phyloP scores from a whole-genome alignment of 1,140 invertebrate genomes.

The Microplitis demolitor region DNA sequence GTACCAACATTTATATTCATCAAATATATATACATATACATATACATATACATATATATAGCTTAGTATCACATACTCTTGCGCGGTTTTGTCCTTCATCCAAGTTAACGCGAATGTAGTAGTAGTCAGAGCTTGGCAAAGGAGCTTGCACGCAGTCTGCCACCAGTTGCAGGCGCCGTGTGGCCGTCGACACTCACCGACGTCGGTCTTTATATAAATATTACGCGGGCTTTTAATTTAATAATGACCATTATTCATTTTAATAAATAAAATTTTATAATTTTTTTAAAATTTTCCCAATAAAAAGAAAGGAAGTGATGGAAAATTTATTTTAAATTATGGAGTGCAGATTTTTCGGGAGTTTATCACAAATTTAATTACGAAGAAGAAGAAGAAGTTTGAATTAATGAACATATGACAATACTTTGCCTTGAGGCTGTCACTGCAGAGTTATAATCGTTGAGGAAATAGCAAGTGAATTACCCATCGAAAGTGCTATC shows the following conservation, averaged over 20 bases:
- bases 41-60: background rate
- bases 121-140: constrained; percentile 26
- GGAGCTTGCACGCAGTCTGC: constrained; percentile 37
- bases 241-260: too few species aligned
- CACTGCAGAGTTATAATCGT: background rate
- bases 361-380: too few species aligned
- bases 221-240: background rate
- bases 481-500: background rate
- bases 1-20: too few species aligned
- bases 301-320: too few species aligned
- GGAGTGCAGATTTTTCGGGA: too few species aligned
- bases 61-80: background rate
- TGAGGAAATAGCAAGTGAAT: background rate
- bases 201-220: too few species aligned
- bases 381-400: too few species aligned
- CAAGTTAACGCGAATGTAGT: constrained; percentile 35
- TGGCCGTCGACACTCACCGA: constrained; percentile 38
- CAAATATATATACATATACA: too few species aligned
- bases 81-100: constrained; percentile 2
- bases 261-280: too few species aligned
- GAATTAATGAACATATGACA: background rate
- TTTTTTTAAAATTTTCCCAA: too few species aligned
- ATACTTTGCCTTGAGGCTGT: background rate
- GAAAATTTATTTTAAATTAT: too few species aligned
- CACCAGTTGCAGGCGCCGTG: constrained; percentile 52